phyloP scores from a whole-genome alignment of 30 jellyfish, hydroid and myxozoan species.

The Pseudorhiza aurosa region DNA sequence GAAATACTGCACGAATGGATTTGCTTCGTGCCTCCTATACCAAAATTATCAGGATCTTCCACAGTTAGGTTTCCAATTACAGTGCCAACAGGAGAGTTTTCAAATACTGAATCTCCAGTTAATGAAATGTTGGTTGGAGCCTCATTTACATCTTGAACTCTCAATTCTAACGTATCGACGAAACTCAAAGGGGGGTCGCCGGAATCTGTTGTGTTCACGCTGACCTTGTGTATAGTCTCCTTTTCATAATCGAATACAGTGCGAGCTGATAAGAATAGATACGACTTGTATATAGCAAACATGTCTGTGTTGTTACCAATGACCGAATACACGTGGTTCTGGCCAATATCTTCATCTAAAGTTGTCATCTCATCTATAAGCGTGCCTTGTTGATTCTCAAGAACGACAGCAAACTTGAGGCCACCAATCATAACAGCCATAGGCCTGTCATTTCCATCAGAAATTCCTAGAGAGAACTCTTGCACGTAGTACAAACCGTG shows the following conservation, averaged over 20 bases:
- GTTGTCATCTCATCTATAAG: slow-evolving; percentile 70
- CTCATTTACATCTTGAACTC: slow-evolving; percentile 85
- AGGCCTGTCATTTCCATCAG: slow-evolving; percentile 81
- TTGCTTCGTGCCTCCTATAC: slow-evolving; percentile 29
- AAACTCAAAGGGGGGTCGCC: slow-evolving; percentile 84
- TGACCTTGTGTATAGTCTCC: slow-evolving; percentile 13
- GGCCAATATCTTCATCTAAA: slow-evolving; percentile 71
- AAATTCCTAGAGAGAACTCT: slow-evolving; percentile 44
- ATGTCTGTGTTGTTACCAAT: slow-evolving; percentile 39
- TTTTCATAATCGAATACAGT: slow-evolving; percentile 43
- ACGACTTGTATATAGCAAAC: background rate
- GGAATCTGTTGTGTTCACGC: slow-evolving; percentile 50
- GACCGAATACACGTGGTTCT: slow-evolving; percentile 37
- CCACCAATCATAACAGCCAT: slow-evolving; percentile 75
- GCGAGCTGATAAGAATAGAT: slow-evolving; percentile 41
- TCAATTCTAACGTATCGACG: slow-evolving; percentile 47
- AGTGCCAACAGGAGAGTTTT: slow-evolving; percentile 63
- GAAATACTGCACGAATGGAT: slow-evolving; percentile 53
- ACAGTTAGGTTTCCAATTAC: slow-evolving; percentile 66
- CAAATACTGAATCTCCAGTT: slow-evolving; percentile 31
- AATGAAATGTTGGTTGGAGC: slow-evolving; percentile 73
- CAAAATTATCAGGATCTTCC: slow-evolving; percentile 80
- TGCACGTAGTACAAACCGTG: slow-evolving; percentile 64
- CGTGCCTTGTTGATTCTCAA: slow-evolving; percentile 66
- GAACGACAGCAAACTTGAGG: slow-evolving; percentile 54